Percentiles rank a stretch among this genome's conserved stretches.
phyloP scores from a whole-genome alignment of 2,113 vertebrate species.

The Nicator chloris region DNA sequence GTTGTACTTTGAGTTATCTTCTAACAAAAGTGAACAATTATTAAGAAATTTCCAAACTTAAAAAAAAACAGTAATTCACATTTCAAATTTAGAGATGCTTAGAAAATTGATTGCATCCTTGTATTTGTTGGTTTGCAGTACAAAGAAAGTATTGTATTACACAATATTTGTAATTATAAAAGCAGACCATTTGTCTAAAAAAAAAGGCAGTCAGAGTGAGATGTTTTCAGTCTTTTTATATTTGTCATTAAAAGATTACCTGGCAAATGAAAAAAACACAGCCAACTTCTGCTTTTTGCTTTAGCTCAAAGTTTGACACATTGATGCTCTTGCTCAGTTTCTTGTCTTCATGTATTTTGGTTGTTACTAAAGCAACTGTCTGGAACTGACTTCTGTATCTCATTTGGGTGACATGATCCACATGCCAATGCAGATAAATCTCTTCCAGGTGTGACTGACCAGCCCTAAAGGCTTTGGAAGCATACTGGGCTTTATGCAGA shows the following conservation, averaged over 20 bases:
- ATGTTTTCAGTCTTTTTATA: slow-evolving; percentile 76
- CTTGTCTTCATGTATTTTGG: not conserved
- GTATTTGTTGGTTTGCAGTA: slow-evolving; percentile 72
- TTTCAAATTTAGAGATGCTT: slow-evolving; percentile 63
- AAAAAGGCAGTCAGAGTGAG: slow-evolving; percentile 63
- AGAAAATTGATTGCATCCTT: slow-evolving; percentile 66
- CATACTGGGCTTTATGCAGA: not conserved
- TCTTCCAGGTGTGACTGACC: not conserved
- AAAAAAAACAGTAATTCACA: not conserved
- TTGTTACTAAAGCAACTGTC: not conserved
- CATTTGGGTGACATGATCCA: not conserved
- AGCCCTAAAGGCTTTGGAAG: not conserved
- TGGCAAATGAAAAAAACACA: slow-evolving; percentile 65
- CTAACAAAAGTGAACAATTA: slow-evolving; percentile 34
- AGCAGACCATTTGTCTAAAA: slow-evolving; percentile 59
- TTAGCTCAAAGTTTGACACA: slow-evolving; percentile 49
- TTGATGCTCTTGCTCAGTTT: slow-evolving; percentile 24
- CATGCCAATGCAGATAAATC: not conserved
- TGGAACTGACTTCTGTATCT: not conserved
- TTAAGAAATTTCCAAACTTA: slow-evolving; percentile 20
- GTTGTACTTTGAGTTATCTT: slow-evolving; percentile 50
- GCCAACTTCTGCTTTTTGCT: slow-evolving; percentile 65
- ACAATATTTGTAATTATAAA: slow-evolving; percentile 72
- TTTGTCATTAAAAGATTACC: slow-evolving; percentile 80
- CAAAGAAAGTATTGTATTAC: slow-evolving; percentile 65